Conservation (phyloP, 2,113 vertebrate species). For the Xenopus borealis region DNA sequence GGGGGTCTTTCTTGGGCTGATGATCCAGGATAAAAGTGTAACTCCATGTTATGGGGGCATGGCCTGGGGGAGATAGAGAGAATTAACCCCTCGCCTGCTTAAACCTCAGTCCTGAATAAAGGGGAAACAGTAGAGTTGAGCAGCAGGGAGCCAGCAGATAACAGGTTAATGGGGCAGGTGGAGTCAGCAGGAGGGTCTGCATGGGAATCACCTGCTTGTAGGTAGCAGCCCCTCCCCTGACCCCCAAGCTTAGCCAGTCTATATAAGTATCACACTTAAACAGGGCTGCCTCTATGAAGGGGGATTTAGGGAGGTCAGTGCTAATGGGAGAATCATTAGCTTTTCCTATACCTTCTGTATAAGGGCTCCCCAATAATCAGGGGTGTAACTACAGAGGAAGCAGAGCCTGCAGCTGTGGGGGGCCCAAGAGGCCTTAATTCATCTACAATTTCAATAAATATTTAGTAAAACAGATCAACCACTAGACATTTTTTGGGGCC, state of each 20-base stretch:
- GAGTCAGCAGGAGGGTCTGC: neutral
- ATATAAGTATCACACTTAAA: neutral
- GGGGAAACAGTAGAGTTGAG: neutral
- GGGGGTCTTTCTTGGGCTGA: neutral
- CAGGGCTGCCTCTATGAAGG: neutral
- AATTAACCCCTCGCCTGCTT: neutral
- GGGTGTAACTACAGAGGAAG: no score
- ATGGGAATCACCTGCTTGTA: slow-evolving; percentile 4
- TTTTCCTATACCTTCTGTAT: no score
- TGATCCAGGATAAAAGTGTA: slow-evolving; percentile 1
- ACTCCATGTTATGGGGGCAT: neutral
- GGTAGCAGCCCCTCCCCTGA: neutral
- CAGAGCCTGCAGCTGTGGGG: no score
- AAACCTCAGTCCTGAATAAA: neutral
- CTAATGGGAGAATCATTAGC: no score
- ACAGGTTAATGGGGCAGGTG: slow-evolving; percentile 11
- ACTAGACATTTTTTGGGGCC: no score
- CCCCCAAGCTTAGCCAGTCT: neutral
- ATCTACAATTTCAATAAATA: no score
- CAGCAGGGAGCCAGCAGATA: neutral
- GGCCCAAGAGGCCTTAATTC: no score
- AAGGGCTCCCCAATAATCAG: no score
- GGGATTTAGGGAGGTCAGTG: neutral
- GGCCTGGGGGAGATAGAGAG: neutral
- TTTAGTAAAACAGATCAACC: no score